Percentiles rank a stretch among this genome's conserved stretches.
phyloP scores from a whole-genome alignment of 2,113 vertebrate species.

The Ptyas mucosa region DNA sequence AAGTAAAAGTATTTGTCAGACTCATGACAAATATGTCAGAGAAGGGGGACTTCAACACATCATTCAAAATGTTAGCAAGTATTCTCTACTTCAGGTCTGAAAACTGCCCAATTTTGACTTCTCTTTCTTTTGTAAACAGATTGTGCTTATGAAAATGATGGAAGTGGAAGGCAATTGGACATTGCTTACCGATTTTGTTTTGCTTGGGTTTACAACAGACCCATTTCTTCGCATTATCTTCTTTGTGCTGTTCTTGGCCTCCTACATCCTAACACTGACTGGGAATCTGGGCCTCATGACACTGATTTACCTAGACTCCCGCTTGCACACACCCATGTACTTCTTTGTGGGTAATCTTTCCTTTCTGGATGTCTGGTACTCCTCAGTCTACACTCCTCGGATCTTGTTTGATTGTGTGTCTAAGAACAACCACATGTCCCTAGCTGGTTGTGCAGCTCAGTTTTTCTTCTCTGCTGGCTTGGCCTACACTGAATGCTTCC shows the following conservation, averaged over 20 bases:
- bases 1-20: too few species aligned
- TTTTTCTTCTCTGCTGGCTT: conserved; percentile 51
- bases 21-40: too few species aligned
- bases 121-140: not conserved
- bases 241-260: not conserved
- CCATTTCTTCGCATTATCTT: not conserved
- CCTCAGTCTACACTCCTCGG: conserved; percentile 42
- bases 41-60: too few species aligned
- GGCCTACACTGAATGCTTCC: conserved; percentile 46
- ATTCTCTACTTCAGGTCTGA: too few species aligned
- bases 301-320: conserved; percentile 40
- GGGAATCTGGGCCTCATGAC: conserved; percentile 27
- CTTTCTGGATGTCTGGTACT: conserved; percentile 51
- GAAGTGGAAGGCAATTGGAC: not conserved
- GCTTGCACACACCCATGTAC: conserved; percentile 49
- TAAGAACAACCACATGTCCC: conserved; percentile 47
- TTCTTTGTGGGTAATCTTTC: conserved; percentile 56
- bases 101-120: too few species aligned
- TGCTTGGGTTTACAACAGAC: not conserved
- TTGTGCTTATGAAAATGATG: not conserved
- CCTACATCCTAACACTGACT: not conserved
- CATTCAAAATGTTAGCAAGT: too few species aligned
- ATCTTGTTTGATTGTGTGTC: conserved; percentile 49
- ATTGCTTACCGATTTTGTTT: not conserved
- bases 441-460: conserved; percentile 41